Conservation (phyloP, 2,113 vertebrate species). For the Climacteris rufus region DNA sequence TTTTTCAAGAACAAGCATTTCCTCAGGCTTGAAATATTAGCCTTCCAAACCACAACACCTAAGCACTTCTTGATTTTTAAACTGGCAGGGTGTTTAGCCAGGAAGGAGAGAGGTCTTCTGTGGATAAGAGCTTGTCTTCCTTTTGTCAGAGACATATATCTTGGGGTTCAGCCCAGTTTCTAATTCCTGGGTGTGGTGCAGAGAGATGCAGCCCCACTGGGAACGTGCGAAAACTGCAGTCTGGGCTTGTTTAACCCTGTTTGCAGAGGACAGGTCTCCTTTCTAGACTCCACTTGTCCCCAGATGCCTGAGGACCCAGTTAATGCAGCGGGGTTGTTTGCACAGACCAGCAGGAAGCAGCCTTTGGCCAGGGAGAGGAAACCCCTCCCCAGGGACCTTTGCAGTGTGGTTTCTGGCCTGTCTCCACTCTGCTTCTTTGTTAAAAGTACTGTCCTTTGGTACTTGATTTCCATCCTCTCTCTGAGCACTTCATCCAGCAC, state of each 20-base stretch:
- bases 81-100: rapidly evolving
- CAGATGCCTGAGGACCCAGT: neutral
- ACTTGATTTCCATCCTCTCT: neutral
- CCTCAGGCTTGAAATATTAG: neutral
- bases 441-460: neutral
- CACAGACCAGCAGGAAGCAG: neutral
- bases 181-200: neutral
- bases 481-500: neutral
- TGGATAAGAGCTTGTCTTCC: neutral
- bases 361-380: neutral
- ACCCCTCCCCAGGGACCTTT: neutral
- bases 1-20: neutral
- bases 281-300: neutral
- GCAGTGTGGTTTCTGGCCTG: neutral
- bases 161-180: neutral
- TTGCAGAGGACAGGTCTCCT: neutral
- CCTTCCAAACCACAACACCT: neutral
- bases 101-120: neutral
- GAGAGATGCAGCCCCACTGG: neutral
- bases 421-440: neutral
- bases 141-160: neutral
- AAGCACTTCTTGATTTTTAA: neutral
- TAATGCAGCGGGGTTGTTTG: neutral
- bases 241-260: rapidly evolving
- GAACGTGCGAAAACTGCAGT: neutral